phyloP scores from a whole-genome alignment of 1,140 invertebrate species.

The Cephus cinctus region DNA sequence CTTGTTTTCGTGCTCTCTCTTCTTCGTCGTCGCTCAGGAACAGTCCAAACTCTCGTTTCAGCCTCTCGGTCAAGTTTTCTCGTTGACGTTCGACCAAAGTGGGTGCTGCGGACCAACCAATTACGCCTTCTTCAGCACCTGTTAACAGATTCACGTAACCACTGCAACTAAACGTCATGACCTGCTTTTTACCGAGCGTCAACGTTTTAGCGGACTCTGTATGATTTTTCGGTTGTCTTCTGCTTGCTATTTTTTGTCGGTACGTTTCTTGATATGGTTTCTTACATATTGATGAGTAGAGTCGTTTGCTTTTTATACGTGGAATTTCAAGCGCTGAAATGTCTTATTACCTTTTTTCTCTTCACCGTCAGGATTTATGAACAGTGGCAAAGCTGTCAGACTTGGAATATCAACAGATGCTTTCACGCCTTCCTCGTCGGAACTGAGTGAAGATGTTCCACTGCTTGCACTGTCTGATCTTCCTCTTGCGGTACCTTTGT shows the following conservation, averaged over 20 bases:
- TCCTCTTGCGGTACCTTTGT: slow-evolving; percentile 42
- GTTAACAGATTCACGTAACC: too few relatives aligned
- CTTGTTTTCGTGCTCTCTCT: slow-evolving; percentile 55
- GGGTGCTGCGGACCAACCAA: slow-evolving; percentile 61
- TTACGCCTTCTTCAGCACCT: slow-evolving; percentile 26
- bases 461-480: slow-evolving; percentile 58
- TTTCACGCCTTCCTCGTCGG: slow-evolving; percentile 55
- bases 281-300: slow-evolving; percentile 2
- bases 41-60: slow-evolving; percentile 74
- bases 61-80: slow-evolving; percentile 72
- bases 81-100: slow-evolving; percentile 71
- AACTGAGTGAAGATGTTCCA: slow-evolving; percentile 54
- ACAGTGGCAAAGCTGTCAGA: slow-evolving; percentile 46
- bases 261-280: slow-evolving; percentile 1
- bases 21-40: slow-evolving; percentile 70
- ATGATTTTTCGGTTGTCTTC: too few relatives aligned
- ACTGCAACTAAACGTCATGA: too few relatives aligned
- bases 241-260: background rate
- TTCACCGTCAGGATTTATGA: slow-evolving; percentile 40
- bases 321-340: too few relatives aligned
- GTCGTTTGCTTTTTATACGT: slow-evolving; percentile 6
- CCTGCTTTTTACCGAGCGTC: too few relatives aligned
- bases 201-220: too few relatives aligned
- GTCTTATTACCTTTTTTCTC: slow-evolving; percentile 49
- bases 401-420: slow-evolving; percentile 35